Evolutionary conservation across 2,113 vertebrate species (phyloP).

Genomic region (Rhagologus leucostigma): DNA sequence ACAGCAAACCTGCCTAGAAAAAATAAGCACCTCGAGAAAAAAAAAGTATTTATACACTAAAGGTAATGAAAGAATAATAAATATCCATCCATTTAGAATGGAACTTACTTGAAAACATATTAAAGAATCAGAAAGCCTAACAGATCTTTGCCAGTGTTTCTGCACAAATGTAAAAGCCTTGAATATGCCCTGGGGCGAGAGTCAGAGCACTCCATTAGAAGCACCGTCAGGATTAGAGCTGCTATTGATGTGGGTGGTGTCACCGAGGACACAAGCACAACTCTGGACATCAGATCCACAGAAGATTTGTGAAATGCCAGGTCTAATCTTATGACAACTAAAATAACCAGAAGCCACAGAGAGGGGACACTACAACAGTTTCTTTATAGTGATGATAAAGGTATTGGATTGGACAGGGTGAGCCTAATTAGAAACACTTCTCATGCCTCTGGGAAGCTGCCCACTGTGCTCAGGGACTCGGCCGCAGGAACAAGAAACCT

Average conservation of each 20-base stretch:
- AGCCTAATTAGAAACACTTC: conserved; percentile 55
- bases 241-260: conserved; percentile 33
- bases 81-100: background rate
- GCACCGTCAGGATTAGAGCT: conserved; percentile 8
- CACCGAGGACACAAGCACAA: background rate
- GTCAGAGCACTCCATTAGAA: conserved; percentile 12
- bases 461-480: conserved; percentile 41
- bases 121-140: conserved; percentile 8
- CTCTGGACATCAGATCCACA: conserved; percentile 11
- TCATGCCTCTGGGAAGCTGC: conserved; percentile 42
- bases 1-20: background rate
- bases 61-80: background rate
- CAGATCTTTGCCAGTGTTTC: background rate
- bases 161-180: conserved; percentile 29
- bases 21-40: background rate
- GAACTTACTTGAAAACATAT: background rate
- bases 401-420: conserved; percentile 28
- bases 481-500: conserved; percentile 21
- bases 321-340: conserved; percentile 31
- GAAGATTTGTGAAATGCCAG: conserved; percentile 50
- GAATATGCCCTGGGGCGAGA: background rate
- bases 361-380: conserved; percentile 13
- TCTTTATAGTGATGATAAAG: conserved; percentile 50
- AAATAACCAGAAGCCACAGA: conserved; percentile 48
- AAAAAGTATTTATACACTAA: background rate